A percentile compares a stretch with the other conserved stretches of the same genome.
These are phyloP conservation scores for Dinothrombium tinctorium DNA, from an alignment of 1,140 invertebrate species.

Conservation along the genomic window DNA sequence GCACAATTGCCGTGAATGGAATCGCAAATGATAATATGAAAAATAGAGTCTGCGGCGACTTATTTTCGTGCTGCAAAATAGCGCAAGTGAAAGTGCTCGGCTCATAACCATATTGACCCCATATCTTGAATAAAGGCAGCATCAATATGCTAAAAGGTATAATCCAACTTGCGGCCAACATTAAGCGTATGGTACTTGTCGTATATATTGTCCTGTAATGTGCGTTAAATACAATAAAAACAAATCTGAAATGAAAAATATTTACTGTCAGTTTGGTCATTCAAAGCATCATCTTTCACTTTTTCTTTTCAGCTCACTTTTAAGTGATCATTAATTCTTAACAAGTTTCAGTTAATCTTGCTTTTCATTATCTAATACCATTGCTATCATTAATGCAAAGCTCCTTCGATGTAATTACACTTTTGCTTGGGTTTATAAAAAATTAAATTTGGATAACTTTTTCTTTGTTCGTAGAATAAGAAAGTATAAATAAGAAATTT, in stretches of 20 bases:
- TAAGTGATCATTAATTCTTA: too few relatives aligned
- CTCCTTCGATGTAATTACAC: too few relatives aligned
- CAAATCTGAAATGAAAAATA: constrained; percentile 8
- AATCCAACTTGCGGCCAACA: constrained; percentile 38
- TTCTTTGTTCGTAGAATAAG: too few relatives aligned
- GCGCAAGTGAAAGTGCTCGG: constrained; percentile 15
- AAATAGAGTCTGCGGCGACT: constrained; percentile 57
- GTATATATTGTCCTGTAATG: constrained; percentile 13
- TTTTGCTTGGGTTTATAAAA: too few relatives aligned
- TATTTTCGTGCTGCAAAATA: constrained; percentile 33
- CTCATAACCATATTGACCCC: constrained; percentile 54
- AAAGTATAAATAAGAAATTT: too few relatives aligned
- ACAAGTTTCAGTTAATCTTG: too few relatives aligned
- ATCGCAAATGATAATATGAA: constrained; percentile 56
- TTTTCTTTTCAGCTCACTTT: too few relatives aligned
- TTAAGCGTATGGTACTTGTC: constrained; percentile 10
- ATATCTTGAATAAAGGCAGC: constrained; percentile 48
- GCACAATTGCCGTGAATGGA: constrained; percentile 52
- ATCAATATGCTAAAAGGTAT: constrained; percentile 37
- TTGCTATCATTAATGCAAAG: too few relatives aligned
- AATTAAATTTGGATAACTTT: too few relatives aligned
- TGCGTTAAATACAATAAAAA: constrained; percentile 14
- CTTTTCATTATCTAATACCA: too few relatives aligned
- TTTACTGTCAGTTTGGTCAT: constrained; percentile 6
- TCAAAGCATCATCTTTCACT: too few relatives aligned